Conservation (phyloP, 2,888 invertebrate genomes). For the Parapristionchus giblindavisi region DNA sequence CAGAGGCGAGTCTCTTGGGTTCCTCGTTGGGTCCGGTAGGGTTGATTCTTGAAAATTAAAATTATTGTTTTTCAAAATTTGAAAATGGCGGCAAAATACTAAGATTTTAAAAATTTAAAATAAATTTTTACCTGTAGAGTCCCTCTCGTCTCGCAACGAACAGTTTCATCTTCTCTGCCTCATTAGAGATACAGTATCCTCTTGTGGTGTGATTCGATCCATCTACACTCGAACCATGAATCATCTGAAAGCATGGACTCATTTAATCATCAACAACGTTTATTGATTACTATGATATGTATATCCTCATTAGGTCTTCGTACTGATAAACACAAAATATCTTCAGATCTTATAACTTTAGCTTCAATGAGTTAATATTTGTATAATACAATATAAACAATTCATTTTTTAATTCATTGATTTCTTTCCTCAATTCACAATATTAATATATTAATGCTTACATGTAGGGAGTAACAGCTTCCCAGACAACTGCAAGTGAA, state of each 20-base stretch:
- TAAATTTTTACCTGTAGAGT: constrained; percentile 52
- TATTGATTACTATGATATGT: no score
- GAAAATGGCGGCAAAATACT: neutral
- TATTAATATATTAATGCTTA: neutral
- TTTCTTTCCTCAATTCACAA: constrained; percentile 10
- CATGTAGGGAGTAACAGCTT: constrained; percentile 57
- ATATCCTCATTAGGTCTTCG: no score
- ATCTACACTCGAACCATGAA: constrained; percentile 45
- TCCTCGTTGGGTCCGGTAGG: constrained; percentile 54
- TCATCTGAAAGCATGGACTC: constrained; percentile 52
- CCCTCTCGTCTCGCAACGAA: constrained; percentile 68
- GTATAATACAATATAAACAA: no score
- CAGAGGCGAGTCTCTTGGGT: constrained; percentile 62
- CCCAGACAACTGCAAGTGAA: constrained; percentile 74
- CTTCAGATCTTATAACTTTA: neutral
- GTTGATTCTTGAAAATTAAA: constrained; percentile 43
- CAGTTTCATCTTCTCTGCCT: constrained; percentile 66
- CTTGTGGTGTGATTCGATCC: constrained; percentile 41
- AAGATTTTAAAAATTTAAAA: neutral
- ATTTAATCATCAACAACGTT: no score
- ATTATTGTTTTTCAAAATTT: constrained; percentile 3
- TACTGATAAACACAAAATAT: no score
- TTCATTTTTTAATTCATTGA: neutral
- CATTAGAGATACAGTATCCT: constrained; percentile 67
- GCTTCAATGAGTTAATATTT: neutral